phyloP scores from a whole-genome alignment of 2,888 invertebrate species.

The Drosophila meridionalis region DNA sequence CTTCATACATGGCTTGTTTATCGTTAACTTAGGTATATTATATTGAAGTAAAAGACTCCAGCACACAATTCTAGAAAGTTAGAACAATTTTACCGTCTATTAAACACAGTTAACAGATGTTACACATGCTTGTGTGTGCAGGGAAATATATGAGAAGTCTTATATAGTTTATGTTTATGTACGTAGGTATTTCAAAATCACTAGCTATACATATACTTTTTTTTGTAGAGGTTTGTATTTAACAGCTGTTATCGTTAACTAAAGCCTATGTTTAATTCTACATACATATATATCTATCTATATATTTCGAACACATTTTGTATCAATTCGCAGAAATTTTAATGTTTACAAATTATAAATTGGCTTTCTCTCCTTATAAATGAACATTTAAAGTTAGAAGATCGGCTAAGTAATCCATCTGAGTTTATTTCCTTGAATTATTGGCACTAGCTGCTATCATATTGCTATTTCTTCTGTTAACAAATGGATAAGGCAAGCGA shows the following conservation, averaged over 20 bases:
- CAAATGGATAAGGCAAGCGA: constrained; percentile 38
- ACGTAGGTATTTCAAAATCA: constrained; percentile 33
- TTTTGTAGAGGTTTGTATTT: constrained; percentile 25
- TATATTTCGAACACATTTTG: constrained; percentile 39
- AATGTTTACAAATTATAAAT: constrained; percentile 20
- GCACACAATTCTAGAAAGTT: constrained; percentile 18
- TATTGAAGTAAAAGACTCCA: constrained; percentile 38
- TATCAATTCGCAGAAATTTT: constrained; percentile 26
- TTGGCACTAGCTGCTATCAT: constrained; percentile 52
- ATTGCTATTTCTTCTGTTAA: constrained; percentile 30
- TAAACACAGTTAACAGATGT: constrained; percentile 21
- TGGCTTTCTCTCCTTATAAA: neutral
- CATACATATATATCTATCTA: constrained; percentile 25
- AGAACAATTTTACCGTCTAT: constrained; percentile 16
- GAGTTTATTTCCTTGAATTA: constrained; percentile 53
- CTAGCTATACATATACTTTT: constrained; percentile 22
- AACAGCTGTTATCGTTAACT: constrained; percentile 29
- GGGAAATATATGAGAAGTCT: constrained; percentile 33
- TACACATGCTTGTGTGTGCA: constrained; percentile 7
- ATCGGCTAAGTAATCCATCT: constrained; percentile 47
- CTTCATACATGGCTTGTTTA: constrained; percentile 35
- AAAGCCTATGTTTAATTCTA: constrained; percentile 19
- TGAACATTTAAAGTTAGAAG: constrained; percentile 28
- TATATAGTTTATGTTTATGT: constrained; percentile 22
- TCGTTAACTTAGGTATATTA: constrained; percentile 28